Evolutionary conservation across 2,797 vertebrate genomes (phyloP).

Genomic region (Aplochiton taeniatus): DNA sequence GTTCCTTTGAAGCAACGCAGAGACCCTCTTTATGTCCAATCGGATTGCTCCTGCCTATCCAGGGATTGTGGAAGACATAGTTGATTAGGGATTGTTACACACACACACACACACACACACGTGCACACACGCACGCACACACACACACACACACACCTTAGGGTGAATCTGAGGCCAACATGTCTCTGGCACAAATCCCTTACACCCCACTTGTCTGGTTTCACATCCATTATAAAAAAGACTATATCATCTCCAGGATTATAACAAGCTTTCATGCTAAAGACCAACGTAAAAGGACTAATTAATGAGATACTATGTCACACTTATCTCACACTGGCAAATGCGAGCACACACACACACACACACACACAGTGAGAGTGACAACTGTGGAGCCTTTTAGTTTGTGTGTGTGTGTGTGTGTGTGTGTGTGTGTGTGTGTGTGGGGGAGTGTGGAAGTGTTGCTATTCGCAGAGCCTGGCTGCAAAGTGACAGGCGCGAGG

Average conservation of each 20-base stretch:
- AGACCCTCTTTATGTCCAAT: conserved; percentile 47
- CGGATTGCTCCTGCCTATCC: conserved; percentile 27
- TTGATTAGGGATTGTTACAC: conserved; percentile 28
- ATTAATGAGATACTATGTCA: neutral
- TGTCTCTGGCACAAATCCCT: conserved; percentile 9
- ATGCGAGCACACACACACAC: conserved; percentile 2
- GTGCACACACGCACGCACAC: neutral
- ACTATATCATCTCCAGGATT: neutral
- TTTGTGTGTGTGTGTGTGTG: neutral
- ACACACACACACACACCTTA: conserved; percentile 3
- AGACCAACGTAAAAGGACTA: neutral
- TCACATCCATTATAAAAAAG: conserved; percentile 7
- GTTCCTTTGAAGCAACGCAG: conserved; percentile 37
- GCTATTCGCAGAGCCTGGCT: conserved; percentile 73
- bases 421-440: conserved; percentile 13
- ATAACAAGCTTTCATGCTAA: neutral
- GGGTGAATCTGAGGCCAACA: conserved; percentile 36
- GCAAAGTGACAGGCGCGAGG: conserved; percentile 81
- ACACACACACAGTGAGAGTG: neutral
- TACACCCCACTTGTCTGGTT: conserved; percentile 14
- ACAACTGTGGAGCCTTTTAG: too few relatives aligned
- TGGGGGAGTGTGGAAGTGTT: conserved; percentile 61
- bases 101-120: neutral
- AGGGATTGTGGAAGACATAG: conserved; percentile 40
- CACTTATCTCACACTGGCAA: too few relatives aligned